Percentiles rank a stretch among this genome's conserved stretches.
Conservation (phyloP, 2,888 invertebrate species). For the Euplexia lucipara region DNA sequence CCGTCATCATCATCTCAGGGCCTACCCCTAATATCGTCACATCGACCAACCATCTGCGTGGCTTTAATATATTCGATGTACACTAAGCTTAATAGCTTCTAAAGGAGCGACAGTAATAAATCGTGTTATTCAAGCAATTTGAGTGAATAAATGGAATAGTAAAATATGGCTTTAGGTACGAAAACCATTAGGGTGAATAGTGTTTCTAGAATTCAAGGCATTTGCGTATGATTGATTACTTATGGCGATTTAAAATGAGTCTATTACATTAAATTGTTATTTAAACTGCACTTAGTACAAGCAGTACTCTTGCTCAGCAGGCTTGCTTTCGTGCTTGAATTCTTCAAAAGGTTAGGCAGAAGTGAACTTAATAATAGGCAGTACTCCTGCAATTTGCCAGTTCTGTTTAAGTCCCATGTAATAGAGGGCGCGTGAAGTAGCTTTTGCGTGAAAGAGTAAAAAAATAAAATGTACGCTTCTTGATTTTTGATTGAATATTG, state of each 20-base stretch:
- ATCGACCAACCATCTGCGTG: slow-evolving; percentile 23
- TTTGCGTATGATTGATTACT: slow-evolving; percentile 10
- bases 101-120: slow-evolving; percentile 51
- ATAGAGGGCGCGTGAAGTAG: no score
- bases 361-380: no score
- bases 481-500: no score
- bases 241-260: not conserved
- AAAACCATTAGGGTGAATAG: slow-evolving; percentile 18
- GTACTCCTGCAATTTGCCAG: no score
- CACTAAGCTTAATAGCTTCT: slow-evolving; percentile 55
- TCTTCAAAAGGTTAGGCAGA: no score
- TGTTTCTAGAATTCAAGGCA: slow-evolving; percentile 17
- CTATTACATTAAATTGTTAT: not conserved
- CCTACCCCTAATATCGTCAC: no score
- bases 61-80: slow-evolving; percentile 57
- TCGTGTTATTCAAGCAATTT: slow-evolving; percentile 53
- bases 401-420: no score
- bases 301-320: no score
- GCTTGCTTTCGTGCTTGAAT: no score
- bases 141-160: slow-evolving; percentile 46
- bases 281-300: not conserved
- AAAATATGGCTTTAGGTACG: slow-evolving; percentile 36
- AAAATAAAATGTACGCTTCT: no score
- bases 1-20: no score
- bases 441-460: no score